These are phyloP conservation scores for Mohoua ochrocephala DNA, from an alignment of 2,113 vertebrate genomes.

Conservation along the genomic window DNA sequence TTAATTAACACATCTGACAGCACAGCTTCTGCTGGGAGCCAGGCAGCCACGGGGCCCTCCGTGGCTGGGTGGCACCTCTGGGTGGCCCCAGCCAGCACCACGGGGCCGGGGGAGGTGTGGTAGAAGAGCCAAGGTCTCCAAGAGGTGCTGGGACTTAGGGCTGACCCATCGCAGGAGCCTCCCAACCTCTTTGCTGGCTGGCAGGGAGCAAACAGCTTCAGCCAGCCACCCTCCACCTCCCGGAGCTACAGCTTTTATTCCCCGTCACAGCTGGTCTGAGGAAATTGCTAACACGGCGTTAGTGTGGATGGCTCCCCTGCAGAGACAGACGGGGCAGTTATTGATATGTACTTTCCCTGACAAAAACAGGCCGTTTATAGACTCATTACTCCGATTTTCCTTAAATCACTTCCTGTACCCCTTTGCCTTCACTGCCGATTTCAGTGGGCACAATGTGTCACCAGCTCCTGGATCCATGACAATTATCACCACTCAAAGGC, in stretches of 20 bases:
- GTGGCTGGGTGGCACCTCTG: background rate
- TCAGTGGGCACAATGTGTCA: background rate
- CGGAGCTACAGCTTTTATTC: background rate
- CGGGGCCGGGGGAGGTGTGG: accelerated
- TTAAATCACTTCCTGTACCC: background rate
- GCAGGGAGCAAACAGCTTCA: background rate
- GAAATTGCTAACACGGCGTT: background rate
- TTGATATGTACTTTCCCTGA: background rate
- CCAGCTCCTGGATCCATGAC: background rate
- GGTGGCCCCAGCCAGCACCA: background rate
- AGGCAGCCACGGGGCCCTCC: background rate
- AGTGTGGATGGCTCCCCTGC: background rate
- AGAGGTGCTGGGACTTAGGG: background rate
- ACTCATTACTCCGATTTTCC: background rate
- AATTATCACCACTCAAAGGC: background rate
- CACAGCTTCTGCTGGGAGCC: background rate
- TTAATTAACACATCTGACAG: background rate
- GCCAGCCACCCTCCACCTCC: background rate
- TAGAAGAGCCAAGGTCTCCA: background rate
- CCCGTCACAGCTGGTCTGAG: background rate
- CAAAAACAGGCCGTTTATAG: background rate
- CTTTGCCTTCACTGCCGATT: background rate
- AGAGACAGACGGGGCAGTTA: background rate
- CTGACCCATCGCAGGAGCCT: background rate
- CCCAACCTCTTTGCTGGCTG: background rate